Evolutionary conservation across 2,797 vertebrate species (phyloP).

Genomic region (Leuciscus waleckii): DNA sequence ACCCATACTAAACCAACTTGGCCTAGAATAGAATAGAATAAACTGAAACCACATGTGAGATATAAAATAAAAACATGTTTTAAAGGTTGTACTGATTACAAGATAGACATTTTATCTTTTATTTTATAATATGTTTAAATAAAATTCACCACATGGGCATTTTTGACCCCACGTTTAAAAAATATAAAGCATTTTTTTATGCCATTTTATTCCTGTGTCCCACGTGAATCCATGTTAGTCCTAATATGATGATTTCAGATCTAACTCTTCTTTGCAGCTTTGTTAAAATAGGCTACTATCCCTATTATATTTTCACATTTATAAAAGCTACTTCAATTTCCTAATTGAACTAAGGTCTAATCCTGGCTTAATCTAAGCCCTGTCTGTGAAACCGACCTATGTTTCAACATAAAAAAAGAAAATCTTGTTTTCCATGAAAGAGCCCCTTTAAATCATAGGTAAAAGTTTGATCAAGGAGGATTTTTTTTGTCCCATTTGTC

Average conservation of each 20-base stretch:
- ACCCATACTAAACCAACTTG: not conserved
- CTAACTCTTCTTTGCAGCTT: not conserved
- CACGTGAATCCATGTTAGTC: too few relatives aligned
- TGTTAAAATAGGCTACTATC: not conserved
- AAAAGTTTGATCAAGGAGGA: not conserved
- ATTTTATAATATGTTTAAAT: not conserved
- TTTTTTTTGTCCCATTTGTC: not conserved
- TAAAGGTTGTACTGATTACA: not conserved
- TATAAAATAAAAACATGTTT: not conserved
- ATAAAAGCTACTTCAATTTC: too few relatives aligned
- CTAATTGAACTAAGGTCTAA: too few relatives aligned
- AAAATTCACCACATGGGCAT: not conserved
- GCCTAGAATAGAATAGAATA: not conserved
- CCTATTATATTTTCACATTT: too few relatives aligned
- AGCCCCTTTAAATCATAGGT: not conserved
- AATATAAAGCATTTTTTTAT: not conserved
- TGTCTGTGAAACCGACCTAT: not conserved
- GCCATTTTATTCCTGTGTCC: not conserved
- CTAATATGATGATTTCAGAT: not conserved
- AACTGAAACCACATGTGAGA: not conserved
- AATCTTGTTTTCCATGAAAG: not conserved
- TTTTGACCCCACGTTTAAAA: not conserved
- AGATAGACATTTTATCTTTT: not conserved
- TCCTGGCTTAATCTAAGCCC: too few relatives aligned
- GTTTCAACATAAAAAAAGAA: not conserved